Base-by-base conservation (phyloP, 2,888 invertebrate species). In the Habroteleia sp. region DNA sequence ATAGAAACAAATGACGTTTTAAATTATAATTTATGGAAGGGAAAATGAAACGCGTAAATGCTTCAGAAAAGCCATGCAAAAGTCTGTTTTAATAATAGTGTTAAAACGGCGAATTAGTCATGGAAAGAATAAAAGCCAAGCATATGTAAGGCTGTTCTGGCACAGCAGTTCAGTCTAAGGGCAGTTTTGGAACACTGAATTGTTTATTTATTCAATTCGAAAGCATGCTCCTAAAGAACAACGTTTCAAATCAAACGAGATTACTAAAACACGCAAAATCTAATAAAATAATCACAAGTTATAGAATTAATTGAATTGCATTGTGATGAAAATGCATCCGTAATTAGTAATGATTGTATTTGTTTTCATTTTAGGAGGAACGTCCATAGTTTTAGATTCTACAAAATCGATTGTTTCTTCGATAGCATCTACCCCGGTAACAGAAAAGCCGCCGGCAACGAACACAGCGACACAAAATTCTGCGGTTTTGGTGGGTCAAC, bases 281-380 rank as follows among this genome's bases (percentile, higher is more conserved):
- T n/a, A n/a, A n/a, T n/a, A n/a, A n/a, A n/a, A n/a, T n/a, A n/a
- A n/a, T n/a, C n/a, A n/a, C n/a, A n/a, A n/a, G n/a, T n/a, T n/a
- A n/a, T n/a, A n/a, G n/a, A n/a, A n/a, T n/a, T n/a, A n/a, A n/a
- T n/a, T n/a, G n/a, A n/a, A n/a, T n/a, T n/a, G n/a, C n/a, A n/a
- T n/a, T n/a, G n/a, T n/a, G n/a, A n/a, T n/a, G n/a, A n/a, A n/a
- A n/a, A n/a, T n/a, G n/a, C n/a, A n/a, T n/a, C n/a, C n/a, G n/a
- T n/a, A n/a, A n/a, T n/a, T n/a, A n/a, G n/a, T n/a, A n/a, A n/a
- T n/a, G n/a, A n/a, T n/a, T n/a, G 3, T 20, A 16, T 25, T 44
- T 4, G 1, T 16, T 27, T 46, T 14, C 10, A 20, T 87, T 85
- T 48, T 85, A 91, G 91, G 91, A 84, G 91, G 91, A 83, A 90